A percentile compares a stretch with the other conserved stretches of the same genome.
Evolutionary conservation across 2,888 invertebrate genomes (phyloP).

Genomic region (Eucera pruinosa): DNA sequence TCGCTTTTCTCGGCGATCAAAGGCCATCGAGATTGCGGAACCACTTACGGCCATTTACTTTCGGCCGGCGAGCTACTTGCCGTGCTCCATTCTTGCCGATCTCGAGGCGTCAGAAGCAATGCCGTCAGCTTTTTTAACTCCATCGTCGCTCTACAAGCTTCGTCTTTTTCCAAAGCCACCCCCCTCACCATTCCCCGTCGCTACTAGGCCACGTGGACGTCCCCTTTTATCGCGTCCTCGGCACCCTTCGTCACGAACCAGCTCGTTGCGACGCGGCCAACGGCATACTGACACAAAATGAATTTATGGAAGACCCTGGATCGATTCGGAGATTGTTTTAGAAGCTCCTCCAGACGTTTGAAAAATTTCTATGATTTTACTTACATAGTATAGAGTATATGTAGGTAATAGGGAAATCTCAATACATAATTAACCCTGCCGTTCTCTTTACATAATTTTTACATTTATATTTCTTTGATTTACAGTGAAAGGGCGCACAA

Average conservation of each 20-base stretch:
- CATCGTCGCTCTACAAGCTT: slow-evolving; percentile 50
- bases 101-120: slow-evolving; percentile 56
- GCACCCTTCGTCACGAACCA: slow-evolving; percentile 43
- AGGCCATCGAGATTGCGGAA: slow-evolving; percentile 57
- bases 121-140: slow-evolving; percentile 76
- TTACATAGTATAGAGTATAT: too few relatives aligned
- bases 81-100: slow-evolving; percentile 54
- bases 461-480: too few relatives aligned
- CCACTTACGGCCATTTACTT: slow-evolving; percentile 68
- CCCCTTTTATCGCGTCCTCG: slow-evolving; percentile 26
- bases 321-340: slow-evolving; percentile 13
- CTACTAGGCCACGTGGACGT: slow-evolving; percentile 15
- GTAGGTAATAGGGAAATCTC: too few relatives aligned
- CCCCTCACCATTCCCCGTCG: not conserved
- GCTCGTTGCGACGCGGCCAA: slow-evolving; percentile 13
- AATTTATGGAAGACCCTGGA: slow-evolving; percentile 14
- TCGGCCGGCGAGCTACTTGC: slow-evolving; percentile 49
- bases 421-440: too few relatives aligned
- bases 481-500: too few relatives aligned
- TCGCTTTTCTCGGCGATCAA: slow-evolving; percentile 42
- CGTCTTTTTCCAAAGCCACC: slow-evolving; percentile 36
- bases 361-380: not conserved
- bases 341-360: not conserved
- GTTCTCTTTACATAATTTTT: too few relatives aligned
- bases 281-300: slow-evolving; percentile 42